Base-by-base conservation (phyloP, 64 coral and sea anemone genomes). In the Porites lutea region DNA sequence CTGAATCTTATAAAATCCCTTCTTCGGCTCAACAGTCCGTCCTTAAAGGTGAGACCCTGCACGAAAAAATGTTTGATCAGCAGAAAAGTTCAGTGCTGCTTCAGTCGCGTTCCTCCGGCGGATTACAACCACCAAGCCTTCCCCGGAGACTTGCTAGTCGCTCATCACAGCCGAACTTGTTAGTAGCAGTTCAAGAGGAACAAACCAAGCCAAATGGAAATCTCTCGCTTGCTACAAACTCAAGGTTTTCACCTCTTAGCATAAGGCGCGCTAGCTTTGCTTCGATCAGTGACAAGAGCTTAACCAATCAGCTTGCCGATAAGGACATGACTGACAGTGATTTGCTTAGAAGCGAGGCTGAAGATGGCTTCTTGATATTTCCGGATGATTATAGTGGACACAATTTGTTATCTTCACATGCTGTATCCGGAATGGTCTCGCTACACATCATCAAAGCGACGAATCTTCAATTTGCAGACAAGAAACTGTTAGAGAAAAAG, bases 371-470 rank as follows among this genome's bases (percentile, higher is more conserved):
- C 44, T 62, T 94, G 75, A 71, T 97, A 59, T 97, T 94, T n/a
- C 95, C 95, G 3, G 95, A 97, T 70, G 95, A 97, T 59, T 97
- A 97, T 52, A 63, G 57, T 63, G 86, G 87, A 6, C 88, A 94
- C 14, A 88, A 97, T 18, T 44, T 97, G 14, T 88, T 85, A 8
- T 91, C 85, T 43, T 94, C 94, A 11, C 91, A 91, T 14, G 94
- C 94, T 16, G 97, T 99, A 4, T 96, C 97, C 4, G 94, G 97
- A 20, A 99, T 99, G 97, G 80, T 99, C 13, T 79, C 95, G 15
- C 89, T 99, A 8, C 82, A 92, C 62, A 89, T 99, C 6, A 81
- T 94, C 3, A 96, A 96, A 80, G 97, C 94, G n/a, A 78, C 77
- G 2, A 78, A 94, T 37, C 82, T 99, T 19, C 82, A 55, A 4